Conservation (phyloP, 2,888 invertebrate species). For the Invenusta paracnida region DNA sequence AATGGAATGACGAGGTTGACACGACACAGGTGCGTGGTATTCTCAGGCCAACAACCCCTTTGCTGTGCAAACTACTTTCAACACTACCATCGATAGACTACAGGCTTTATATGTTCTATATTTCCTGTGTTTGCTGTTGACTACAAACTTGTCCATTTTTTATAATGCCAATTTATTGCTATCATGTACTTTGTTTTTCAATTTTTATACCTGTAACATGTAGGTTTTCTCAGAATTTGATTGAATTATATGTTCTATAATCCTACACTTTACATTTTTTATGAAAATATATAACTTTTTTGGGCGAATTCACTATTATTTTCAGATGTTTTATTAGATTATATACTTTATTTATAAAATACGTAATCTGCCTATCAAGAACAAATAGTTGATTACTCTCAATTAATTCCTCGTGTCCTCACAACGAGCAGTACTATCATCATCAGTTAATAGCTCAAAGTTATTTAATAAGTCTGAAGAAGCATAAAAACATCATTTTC, state of each 20-base stretch:
- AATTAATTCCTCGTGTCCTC: too few relatives aligned
- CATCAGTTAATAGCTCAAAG: too few relatives aligned
- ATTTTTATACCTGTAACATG: not conserved
- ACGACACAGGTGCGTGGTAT: not conserved
- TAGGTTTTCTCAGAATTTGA: not conserved
- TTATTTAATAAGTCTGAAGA: too few relatives aligned
- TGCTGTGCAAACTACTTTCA: not conserved
- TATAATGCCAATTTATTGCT: too few relatives aligned
- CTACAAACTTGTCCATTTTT: too few relatives aligned
- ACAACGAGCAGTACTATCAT: too few relatives aligned
- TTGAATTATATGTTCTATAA: not conserved
- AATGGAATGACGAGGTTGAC: not conserved
- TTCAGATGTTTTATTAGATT: not conserved
- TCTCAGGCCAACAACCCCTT: not conserved
- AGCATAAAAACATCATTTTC: too few relatives aligned
- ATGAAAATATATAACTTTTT: not conserved
- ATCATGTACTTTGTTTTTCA: too few relatives aligned
- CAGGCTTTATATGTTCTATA: too few relatives aligned
- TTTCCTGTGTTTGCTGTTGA: too few relatives aligned
- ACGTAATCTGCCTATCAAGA: not conserved
- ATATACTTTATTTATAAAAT: not conserved
- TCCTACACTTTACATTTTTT: not conserved
- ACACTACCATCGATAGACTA: not conserved
- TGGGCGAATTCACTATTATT: not conserved
- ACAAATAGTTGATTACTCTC: not conserved